Evolutionary conservation across 2,888 invertebrate genomes (phyloP), one percentile per base, ranked within the genome.

Genomic region (Cordilura impudica): DNA sequence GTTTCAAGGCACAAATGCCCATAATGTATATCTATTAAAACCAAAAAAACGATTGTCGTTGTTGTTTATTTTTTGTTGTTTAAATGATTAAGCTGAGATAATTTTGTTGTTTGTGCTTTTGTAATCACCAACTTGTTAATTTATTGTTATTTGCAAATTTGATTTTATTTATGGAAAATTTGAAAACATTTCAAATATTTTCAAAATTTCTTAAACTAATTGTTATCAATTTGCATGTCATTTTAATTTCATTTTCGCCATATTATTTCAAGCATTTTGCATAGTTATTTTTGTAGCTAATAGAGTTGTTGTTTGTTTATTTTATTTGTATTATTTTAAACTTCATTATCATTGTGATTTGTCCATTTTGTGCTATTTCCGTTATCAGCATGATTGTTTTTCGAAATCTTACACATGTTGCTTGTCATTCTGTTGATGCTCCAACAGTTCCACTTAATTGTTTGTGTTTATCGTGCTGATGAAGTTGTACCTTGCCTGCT

Each of bases 211-310:
- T 26, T 4, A 26, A 6, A 26, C 3, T n/a, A 39, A 39, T 35
- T 1, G 4, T 43, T 35, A 21, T 23, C 31, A 8, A 1, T 43
- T 26, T 53, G 0, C 2, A 0, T 26, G 10, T 58, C 0, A 1
- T 31, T 58, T 58, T 5, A 29, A 45, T 61, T 47, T 66, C 12
- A 63, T 56, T 47, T 60, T 61, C 51, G 69, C 56, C 63, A 76
- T 49, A 56, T 76, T 35, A 19, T 54, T 29, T 19, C 5, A 19
- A 39, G 26, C 69, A 29, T 69, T 54, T 63, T 70, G 54, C 26
- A 61, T 45, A 53, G 2, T 18, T 26, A 26, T 2, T 31, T 8
- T 8, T 39, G 0, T 16, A 21, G n/a, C n/a, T n/a, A n/a, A n/a
- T n/a, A n/a, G n/a, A 49, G 47, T 12, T 31, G n/a, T 21, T 43